phyloP scores from a whole-genome alignment of 2,888 invertebrate species.

The Ischnus inquisitorius region DNA sequence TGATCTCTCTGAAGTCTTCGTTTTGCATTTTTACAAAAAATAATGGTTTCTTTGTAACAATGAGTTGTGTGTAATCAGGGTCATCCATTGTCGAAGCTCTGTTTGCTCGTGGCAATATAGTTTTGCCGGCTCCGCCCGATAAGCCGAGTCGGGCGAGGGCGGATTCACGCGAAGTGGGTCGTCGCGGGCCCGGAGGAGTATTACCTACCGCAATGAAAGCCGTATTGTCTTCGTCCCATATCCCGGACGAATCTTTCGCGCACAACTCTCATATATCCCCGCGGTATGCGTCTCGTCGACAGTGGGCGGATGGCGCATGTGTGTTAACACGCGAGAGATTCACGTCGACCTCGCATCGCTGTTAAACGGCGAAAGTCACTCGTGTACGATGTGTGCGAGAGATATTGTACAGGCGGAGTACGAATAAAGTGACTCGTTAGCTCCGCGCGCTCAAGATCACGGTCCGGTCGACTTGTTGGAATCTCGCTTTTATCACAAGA shows the following conservation, averaged over 20 bases:
- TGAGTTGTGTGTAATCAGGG: neutral
- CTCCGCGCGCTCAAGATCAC: neutral
- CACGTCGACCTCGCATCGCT: conserved; percentile 2
- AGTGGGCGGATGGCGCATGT: conserved; percentile 1
- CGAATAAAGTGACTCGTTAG: neutral
- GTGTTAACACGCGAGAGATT: conserved; percentile 1
- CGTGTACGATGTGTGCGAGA: no score
- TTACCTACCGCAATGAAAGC: conserved; percentile 34
- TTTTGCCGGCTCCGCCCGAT: conserved; percentile 6
- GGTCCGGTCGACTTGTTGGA: neutral
- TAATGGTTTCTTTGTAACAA: neutral
- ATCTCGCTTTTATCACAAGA: neutral
- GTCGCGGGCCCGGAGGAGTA: conserved; percentile 14
- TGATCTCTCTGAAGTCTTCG: no score
- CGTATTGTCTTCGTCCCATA: conserved; percentile 31
- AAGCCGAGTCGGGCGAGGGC: conserved; percentile 7
- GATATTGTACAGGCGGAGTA: neutral
- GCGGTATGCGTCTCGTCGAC: neutral
- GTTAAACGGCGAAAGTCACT: neutral
- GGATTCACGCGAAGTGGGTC: conserved; percentile 29
- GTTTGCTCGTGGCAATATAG: neutral
- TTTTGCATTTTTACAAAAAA: no score
- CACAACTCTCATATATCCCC: conserved; percentile 27
- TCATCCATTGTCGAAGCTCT: neutral
- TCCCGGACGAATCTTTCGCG: conserved; percentile 17